Conservation (phyloP, 2,113 vertebrate species). For the Peromyscus leucopus region DNA sequence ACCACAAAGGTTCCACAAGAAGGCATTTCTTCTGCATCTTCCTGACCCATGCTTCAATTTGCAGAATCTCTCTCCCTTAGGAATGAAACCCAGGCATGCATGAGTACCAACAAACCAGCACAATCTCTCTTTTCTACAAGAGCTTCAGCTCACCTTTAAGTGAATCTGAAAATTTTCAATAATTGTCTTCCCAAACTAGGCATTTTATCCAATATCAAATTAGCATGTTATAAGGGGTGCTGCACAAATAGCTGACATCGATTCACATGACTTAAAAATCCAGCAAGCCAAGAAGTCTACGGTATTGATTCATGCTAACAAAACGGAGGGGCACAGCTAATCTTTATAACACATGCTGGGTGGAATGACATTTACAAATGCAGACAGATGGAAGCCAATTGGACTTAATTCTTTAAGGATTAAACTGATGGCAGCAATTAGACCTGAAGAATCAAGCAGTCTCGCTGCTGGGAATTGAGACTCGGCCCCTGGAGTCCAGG, state of each 20-base stretch:
- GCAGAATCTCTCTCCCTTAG: background rate
- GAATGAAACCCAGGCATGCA: background rate
- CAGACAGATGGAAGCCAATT: conserved; percentile 67
- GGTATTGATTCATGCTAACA: conserved; percentile 77
- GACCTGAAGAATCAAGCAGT: conserved; percentile 43
- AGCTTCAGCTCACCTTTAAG: conserved; percentile 25
- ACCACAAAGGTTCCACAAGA: background rate
- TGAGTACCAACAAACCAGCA: background rate
- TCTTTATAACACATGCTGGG: conserved; percentile 71
- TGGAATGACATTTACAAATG: conserved; percentile 79
- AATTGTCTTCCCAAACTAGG: conserved; percentile 54
- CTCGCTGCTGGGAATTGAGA: background rate
- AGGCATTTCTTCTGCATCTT: background rate
- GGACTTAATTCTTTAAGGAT: conserved; percentile 74
- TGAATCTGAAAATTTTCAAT: conserved; percentile 31
- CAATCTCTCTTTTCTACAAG: background rate
- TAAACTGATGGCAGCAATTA: conserved; percentile 59
- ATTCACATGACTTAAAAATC: conserved; percentile 78
- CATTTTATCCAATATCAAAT: conserved; percentile 66
- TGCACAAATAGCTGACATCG: conserved; percentile 65
- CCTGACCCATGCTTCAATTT: background rate
- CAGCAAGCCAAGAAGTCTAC: conserved; percentile 69
- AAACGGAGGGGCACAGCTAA: conserved; percentile 70
- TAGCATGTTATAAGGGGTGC: conserved; percentile 60
- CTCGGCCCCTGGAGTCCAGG: background rate